Evolutionary conservation across 2,888 invertebrate species (phyloP), one percentile per base, ranked within the genome.

Genomic region (Sminthurides aquaticus): DNA sequence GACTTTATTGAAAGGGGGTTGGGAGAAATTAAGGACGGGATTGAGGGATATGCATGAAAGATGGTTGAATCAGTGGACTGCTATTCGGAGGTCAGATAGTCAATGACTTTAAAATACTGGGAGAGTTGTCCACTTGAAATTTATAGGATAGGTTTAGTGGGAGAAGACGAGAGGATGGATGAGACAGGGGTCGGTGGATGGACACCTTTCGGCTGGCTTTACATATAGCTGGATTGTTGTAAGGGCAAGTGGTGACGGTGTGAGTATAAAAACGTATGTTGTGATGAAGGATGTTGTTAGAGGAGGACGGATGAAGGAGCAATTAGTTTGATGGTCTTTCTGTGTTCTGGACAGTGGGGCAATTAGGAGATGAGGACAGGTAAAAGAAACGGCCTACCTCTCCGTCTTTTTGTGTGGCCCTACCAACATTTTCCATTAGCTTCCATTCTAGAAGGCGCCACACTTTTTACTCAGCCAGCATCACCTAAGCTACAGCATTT

Each of bases 321-420:
- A 73, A 73, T 73, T 73, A 73, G 73, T 70, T 71, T 71, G 71
- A 73, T 73, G 73, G 73, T 69, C 66, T 73, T 71, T 71, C 71
- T 68, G 68, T 73, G 73, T 73, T 70, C 69, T 71, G 71, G 73
- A 71, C 72, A 69, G 60, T 71, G 67, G 67, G 71, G 71, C 73
- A 73, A 73, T 73, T 73, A 73, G 71, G 70, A 69, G 71, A 63
- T 63, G 62, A 73, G 67, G 73, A 73, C 73, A 73, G 71, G 71
- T 71, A 70, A 66, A 68, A 65, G 67, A 62, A 61, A 65, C 43
- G 56, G 62, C 60, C 66, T 66, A 68, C 68, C 66, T 68, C 64
- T 64, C 60, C 49, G 69, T 63, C 70, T 62, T 70, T 67, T 69
- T 70, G 72, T 72, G 69, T 70, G 70, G 70, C 68, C 72, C 62